phyloP scores from a whole-genome alignment of 1,140 invertebrate genomes.

The Pseudomyrmex gracilis region DNA sequence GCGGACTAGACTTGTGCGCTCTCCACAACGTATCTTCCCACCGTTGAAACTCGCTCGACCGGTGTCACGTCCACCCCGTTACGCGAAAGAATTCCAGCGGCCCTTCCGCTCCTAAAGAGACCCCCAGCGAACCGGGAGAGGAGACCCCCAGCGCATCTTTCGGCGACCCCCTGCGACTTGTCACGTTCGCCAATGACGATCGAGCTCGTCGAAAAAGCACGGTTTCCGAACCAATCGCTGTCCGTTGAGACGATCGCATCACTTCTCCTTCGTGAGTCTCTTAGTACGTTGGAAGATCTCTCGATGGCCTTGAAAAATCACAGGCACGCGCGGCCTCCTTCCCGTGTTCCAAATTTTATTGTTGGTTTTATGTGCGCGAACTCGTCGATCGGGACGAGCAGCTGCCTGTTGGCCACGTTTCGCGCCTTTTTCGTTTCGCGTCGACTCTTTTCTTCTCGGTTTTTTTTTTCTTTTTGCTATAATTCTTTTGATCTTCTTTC shows the following conservation, averaged over 20 bases:
- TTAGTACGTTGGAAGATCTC: conserved; percentile 71
- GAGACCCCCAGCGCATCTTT: conserved; percentile 76
- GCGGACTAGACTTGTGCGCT: conserved; percentile 29
- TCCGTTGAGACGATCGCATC: neutral
- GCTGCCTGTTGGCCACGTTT: conserved; percentile 61
- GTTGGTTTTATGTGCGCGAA: conserved; percentile 28
- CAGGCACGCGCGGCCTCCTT: conserved; percentile 60
- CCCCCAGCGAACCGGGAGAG: conserved; percentile 66
- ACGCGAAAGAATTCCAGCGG: conserved; percentile 69
- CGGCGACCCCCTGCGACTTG: conserved; percentile 51
- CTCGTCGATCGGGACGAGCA: conserved; percentile 65
- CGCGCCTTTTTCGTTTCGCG: conserved; percentile 56
- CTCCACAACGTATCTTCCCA: conserved; percentile 85
- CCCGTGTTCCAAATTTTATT: conserved; percentile 66
- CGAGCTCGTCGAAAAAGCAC: conserved; percentile 25
- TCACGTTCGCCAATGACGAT: conserved; percentile 51
- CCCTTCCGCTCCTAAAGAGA: conserved; percentile 63
- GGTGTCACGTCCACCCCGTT: conserved; percentile 73
- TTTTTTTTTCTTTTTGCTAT: conserved; percentile 10
- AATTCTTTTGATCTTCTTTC: conserved; percentile 47
- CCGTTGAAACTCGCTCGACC: conserved; percentile 78
- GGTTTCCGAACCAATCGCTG: conserved; percentile 54
- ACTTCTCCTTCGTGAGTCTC: neutral
- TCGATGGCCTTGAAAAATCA: conserved; percentile 70
- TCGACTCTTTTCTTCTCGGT: conserved; percentile 23